Percentiles rank a stretch among this genome's conserved stretches.
Conservation (phyloP, 1,140 invertebrate species). For the Acromyrmex charruanus region DNA sequence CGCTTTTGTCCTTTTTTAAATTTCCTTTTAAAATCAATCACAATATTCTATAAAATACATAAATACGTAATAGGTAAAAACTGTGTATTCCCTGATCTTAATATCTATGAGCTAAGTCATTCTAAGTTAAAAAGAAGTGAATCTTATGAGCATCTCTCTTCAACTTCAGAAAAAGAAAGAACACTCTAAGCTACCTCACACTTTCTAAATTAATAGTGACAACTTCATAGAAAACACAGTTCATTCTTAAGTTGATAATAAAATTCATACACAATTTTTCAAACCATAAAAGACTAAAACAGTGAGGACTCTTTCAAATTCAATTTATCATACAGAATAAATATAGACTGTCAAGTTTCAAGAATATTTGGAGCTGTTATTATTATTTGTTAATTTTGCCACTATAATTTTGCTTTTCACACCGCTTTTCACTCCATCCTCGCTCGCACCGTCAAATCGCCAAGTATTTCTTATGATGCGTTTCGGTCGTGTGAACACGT, state of each 20-base stretch:
- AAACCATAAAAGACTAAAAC: neutral
- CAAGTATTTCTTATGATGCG: slow-evolving; percentile 10
- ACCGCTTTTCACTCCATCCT: no score
- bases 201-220: no score
- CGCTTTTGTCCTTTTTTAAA: neutral
- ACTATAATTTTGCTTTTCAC: neutral
- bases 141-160: no score
- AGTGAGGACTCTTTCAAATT: neutral
- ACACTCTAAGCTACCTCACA: no score
- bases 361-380: neutral
- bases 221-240: no score
- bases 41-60: neutral
- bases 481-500: slow-evolving; percentile 6
- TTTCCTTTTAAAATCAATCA: neutral
- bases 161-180: no score
- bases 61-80: no score
- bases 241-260: no score
- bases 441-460: slow-evolving; percentile 1
- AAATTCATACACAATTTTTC: neutral
- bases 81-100: no score
- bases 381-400: slow-evolving; percentile 15
- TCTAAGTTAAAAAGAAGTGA: no score
- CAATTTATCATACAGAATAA: neutral
- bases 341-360: neutral
- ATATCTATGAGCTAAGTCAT: no score